phyloP scores from a whole-genome alignment of 2,797 vertebrate species.

The Peromyscus eremicus region DNA sequence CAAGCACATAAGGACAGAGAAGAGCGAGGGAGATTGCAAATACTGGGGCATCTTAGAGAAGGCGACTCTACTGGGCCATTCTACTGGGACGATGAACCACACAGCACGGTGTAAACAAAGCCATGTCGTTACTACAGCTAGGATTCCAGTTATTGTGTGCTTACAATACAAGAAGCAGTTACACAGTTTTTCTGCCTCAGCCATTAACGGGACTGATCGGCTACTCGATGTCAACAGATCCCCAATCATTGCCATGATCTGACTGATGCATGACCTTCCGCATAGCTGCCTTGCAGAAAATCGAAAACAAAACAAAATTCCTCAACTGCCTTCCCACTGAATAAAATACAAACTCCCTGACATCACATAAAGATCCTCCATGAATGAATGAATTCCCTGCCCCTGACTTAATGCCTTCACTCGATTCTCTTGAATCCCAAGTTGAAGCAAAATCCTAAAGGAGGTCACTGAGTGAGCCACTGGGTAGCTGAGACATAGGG shows the following conservation, averaged over 20 bases:
- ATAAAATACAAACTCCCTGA: not conserved
- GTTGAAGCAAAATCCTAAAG: not conserved
- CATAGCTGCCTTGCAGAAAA: not conserved
- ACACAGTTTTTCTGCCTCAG: not conserved
- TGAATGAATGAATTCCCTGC: not conserved
- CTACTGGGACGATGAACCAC: not conserved
- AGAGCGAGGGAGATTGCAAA: not conserved
- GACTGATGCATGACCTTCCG: not conserved
- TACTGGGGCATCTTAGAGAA: not conserved
- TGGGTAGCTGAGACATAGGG: not conserved
- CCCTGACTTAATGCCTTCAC: not conserved
- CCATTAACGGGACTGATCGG: not conserved
- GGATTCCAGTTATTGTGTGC: not conserved
- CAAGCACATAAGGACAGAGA: no score
- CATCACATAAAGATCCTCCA: not conserved
- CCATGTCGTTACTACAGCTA: not conserved
- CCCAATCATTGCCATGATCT: not conserved
- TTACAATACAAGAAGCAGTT: not conserved
- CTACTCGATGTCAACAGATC: not conserved
- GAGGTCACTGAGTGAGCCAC: no score
- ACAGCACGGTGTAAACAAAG: not conserved
- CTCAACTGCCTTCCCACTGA: not conserved
- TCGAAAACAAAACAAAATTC: not conserved
- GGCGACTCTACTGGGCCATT: not conserved
- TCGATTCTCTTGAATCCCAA: not conserved